phyloP scores from a whole-genome alignment of 1,140 invertebrate species.

The Metopolophium dirhodum region DNA sequence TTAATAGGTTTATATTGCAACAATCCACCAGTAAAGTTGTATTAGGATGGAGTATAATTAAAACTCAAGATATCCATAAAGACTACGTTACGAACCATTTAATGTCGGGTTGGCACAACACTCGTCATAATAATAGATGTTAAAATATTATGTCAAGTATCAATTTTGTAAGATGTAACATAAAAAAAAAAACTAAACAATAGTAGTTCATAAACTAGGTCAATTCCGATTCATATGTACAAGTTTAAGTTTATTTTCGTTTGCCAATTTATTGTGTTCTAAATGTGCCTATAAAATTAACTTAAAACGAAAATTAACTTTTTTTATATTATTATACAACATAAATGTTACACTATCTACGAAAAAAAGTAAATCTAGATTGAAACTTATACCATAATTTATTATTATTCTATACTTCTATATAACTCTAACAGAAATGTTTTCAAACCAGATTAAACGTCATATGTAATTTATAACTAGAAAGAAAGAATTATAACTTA shows the following conservation, averaged over 20 bases:
- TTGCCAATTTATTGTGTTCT: not conserved
- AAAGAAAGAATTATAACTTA: not conserved
- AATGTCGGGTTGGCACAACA: not conserved
- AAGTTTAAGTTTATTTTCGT: not conserved
- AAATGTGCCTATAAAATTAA: not conserved
- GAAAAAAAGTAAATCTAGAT: not conserved
- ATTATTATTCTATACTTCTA: too few relatives aligned
- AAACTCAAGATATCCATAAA: not conserved
- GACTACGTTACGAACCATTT: not conserved
- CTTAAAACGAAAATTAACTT: not conserved
- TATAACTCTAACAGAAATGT: not conserved
- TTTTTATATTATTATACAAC: not conserved
- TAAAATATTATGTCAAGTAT: not conserved
- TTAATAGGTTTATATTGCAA: not conserved
- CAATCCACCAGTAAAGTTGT: not conserved
- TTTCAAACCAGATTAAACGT: not conserved
- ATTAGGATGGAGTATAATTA: not conserved
- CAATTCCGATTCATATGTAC: not conserved
- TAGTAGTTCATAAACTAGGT: not conserved
- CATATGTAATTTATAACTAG: not conserved
- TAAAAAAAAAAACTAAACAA: not conserved
- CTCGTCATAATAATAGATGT: not conserved
- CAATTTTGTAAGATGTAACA: not conserved
- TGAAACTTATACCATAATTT: not conserved
- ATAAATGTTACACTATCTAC: not conserved